phyloP scores from a whole-genome alignment of 2,797 vertebrate genomes.

The Tauraco hartlaubi region DNA sequence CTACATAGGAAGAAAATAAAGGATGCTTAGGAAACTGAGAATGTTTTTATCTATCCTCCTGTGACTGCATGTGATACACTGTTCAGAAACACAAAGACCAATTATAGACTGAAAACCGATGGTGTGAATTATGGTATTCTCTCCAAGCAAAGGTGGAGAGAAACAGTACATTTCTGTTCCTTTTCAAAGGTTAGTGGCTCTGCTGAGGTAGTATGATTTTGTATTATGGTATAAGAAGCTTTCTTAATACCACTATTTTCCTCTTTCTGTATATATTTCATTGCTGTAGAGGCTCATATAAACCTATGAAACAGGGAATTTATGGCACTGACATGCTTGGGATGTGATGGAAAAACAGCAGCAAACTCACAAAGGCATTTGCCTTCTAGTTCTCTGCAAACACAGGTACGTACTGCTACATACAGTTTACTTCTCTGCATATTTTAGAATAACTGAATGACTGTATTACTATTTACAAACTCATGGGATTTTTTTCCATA shows the following conservation, averaged over 20 bases:
- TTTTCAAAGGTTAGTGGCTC: background rate
- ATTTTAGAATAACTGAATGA: background rate
- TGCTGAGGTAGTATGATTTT: background rate
- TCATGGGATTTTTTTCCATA: background rate
- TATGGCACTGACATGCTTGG: background rate
- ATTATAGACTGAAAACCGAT: background rate
- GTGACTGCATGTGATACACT: background rate
- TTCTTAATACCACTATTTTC: background rate
- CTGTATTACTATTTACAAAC: background rate
- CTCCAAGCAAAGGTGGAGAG: background rate
- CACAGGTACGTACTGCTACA: rapidly evolving
- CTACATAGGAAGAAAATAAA: background rate
- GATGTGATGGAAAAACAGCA: background rate
- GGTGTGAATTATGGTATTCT: background rate
- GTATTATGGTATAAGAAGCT: background rate
- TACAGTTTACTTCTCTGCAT: background rate
- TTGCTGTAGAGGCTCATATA: background rate
- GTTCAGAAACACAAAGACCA: background rate
- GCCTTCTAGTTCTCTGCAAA: background rate
- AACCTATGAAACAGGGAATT: background rate
- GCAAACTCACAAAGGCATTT: background rate
- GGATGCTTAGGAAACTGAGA: background rate
- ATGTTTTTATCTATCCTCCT: background rate
- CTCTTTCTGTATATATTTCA: background rate
- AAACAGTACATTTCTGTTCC: background rate